Evolutionary conservation across 2,113 vertebrate species (phyloP), one percentile per base, ranked within the genome.

Genomic region (Myodes glareolus): DNA sequence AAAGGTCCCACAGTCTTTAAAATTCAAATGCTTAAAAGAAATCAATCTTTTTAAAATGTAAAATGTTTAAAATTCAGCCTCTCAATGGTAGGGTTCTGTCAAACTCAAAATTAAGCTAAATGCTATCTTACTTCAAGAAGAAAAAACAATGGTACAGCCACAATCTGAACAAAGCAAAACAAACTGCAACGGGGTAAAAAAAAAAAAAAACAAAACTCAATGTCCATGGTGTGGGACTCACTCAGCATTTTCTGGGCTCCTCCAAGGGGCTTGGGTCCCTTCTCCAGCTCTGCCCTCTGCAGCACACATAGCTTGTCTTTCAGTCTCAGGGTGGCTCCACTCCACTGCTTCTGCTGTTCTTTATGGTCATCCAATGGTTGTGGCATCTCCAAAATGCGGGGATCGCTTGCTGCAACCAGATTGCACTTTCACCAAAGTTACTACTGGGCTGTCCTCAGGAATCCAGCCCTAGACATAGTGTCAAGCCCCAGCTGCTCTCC

Each of bases 301-400:
- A 33, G 29, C 76, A 9, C 27, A 45, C 45, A 45, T 7, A 4
- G 47, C 76, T 78, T 52, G 3, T 78, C 47, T 52, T 33, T 13
- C 31, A 45, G 23, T 14, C 27, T 4, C 6, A 0, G 14, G 29
- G 14, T 31, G 45, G 1, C 14, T 19, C 14, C 4, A 10, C 16
- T 52, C 77, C 47, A 10, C 16, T 36, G 77, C 47, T 3, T 3
- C 77, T 52, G 31, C 77, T 78, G 16, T 2, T 52, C 29, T 80
- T 36, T 16, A 47, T 36, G 47, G 39, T 80, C 31, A 1, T 52
- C 50, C 7, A 14, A 17, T 77, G 27, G 29, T 42, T 27, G 10
- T 75, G 73, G 39, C 39, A 31, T 77, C 25, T 29, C 12, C 75
- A 47, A 47, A 77, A 14, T 19, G 31, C 17, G 5, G 16, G 31